Base-by-base conservation (phyloP, 2,888 invertebrate genomes). In the Acanthoscelides obtectus region DNA sequence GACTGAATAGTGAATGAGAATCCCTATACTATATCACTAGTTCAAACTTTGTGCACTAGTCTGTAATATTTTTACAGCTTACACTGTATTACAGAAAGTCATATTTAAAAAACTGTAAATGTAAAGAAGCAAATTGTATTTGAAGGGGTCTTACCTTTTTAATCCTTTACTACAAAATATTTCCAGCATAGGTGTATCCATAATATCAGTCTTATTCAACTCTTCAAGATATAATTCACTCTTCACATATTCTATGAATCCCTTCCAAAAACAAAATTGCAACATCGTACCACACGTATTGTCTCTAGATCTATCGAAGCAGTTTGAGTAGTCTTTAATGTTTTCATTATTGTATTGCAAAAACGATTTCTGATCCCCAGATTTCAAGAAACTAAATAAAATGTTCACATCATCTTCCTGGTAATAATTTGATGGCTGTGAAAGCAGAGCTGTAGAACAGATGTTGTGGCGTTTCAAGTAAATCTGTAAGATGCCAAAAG, bases 211-310 rank as follows among this genome's bases (percentile, higher is more conserved):
- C 22, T 76, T 68, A 0, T 20, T 66, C 20, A 72, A 45, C 25
- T 70, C 67, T 20, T 72, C 69, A 17, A 70, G 64, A 20, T 72
- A 75, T 64, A 45, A 70, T 21, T 75, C 73, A 22, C 72, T 67
- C 66, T 75, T 72, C 21, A 78, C 65, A 69, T 76, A 79, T 66
- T 75, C 77, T 21, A 80, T 74, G 67, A 75, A 78, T 8, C 79
- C 79, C 72, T 77, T 79, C 21, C 75, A 72, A 25, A 79, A 73
- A 65, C 80, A 80, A n/a, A 78, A 71, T 68, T 80, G 79, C 22
- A 80, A 66, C 77, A 80, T 76, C 17, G 76, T 79, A 20, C 77
- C 78, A 6, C 73, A 75, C 3, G 75, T 74, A n/a, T 64, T 66
- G 63, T 74, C 73, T 68, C 64, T 67, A 20, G 71, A 74, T 12